Evolutionary conservation across 2,113 vertebrate genomes (phyloP).

Genomic region (Siniperca knerii): DNA sequence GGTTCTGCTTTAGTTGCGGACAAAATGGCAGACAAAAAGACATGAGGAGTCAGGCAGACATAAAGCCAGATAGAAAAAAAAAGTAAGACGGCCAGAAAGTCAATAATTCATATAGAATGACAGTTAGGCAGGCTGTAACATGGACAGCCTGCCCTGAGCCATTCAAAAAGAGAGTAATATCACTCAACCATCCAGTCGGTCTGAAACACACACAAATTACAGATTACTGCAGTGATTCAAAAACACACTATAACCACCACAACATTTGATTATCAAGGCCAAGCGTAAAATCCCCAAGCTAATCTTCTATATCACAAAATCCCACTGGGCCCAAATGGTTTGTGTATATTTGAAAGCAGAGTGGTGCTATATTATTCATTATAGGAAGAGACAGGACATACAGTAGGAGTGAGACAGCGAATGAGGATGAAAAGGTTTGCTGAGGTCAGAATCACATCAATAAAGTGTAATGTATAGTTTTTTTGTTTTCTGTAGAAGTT

Average conservation of each 20-base stretch:
- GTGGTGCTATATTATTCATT: conserved; percentile 18
- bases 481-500: background rate
- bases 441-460: conserved; percentile 19
- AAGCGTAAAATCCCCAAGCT: conserved; percentile 32
- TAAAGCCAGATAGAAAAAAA: conserved; percentile 6
- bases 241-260: conserved; percentile 26
- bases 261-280: conserved; percentile 42
- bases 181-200: conserved; percentile 32
- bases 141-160: conserved; percentile 14
- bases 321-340: conserved; percentile 18
- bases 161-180: conserved; percentile 45
- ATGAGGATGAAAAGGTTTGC: background rate
- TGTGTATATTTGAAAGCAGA: conserved; percentile 35
- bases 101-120: conserved; percentile 63
- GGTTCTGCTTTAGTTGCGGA: background rate
- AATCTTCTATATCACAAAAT: conserved; percentile 24
- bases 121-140: conserved; percentile 14
- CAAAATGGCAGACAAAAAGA: conserved; percentile 49
- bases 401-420: conserved; percentile 8
- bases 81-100: conserved; percentile 8
- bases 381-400: background rate
- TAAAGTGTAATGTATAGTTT: background rate
- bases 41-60: background rate
- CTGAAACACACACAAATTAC: conserved; percentile 11
- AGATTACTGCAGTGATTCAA: conserved; percentile 13